phyloP scores from a whole-genome alignment of 1,140 invertebrate genomes.

The Drosophila serrata region DNA sequence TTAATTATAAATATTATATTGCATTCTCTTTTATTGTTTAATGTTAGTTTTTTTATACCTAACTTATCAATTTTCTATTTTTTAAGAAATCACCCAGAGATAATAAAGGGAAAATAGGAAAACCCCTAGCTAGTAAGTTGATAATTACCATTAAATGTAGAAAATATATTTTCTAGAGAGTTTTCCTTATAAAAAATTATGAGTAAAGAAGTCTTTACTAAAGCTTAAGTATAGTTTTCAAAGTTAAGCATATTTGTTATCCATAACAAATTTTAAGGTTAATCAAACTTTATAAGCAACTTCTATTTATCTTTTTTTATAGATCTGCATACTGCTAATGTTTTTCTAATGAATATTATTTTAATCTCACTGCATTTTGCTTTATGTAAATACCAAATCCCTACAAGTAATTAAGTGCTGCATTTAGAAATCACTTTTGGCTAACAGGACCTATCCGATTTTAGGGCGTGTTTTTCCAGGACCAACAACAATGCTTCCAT shows the following conservation, averaged over 20 bases:
- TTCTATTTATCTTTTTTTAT: background rate
- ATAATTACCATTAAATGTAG: background rate
- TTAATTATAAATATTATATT: too few species aligned
- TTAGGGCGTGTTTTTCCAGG: background rate
- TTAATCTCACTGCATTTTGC: slow-evolving; percentile 13
- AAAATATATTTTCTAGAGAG: background rate
- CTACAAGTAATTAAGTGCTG: background rate
- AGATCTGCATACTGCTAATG: background rate
- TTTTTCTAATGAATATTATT: background rate
- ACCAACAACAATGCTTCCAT: slow-evolving; percentile 10
- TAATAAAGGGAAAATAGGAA: background rate
- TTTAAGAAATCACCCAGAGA: slow-evolving; percentile 24
- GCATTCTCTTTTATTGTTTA: too few species aligned
- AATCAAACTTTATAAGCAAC: background rate
- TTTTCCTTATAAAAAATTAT: background rate
- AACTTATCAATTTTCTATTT: too few species aligned
- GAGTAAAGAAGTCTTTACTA: background rate
- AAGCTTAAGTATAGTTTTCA: too few species aligned
- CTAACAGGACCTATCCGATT: slow-evolving; percentile 12
- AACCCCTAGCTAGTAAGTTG: background rate
- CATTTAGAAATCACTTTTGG: slow-evolving; percentile 31
- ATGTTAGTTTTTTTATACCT: too few species aligned
- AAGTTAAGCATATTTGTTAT: background rate
- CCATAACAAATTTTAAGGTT: background rate
- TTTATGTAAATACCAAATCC: slow-evolving; percentile 6